Base-by-base conservation (phyloP, 2,797 vertebrate species). In the Cichlasoma orientale region DNA sequence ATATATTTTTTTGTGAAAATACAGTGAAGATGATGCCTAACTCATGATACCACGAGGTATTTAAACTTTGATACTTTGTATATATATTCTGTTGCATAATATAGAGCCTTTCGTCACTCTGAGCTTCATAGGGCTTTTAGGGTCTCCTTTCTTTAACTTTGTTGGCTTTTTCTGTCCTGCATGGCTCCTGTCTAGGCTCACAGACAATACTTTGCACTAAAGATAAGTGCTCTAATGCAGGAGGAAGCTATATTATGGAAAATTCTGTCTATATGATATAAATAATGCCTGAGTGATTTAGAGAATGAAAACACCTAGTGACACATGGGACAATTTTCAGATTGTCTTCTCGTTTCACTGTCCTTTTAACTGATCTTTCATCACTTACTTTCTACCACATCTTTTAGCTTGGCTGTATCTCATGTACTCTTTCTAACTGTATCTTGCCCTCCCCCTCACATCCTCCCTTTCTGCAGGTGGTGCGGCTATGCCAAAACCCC, bases 401-500 rank as follows among this genome's bases (percentile, higher is more conserved):
- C 61, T 66, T 66, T 66, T 66, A 44, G 23, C 38, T 47, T 47
- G 61, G 36, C 27, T 47, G 44, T 27, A 68, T 68, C 41, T 68
- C 19, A 19, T 68, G 41, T 19, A 50, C 41, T 13, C 63, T 68
- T 50, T 50, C 41, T 83, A 80, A 79, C 86, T 53, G 70, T 84
- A 82, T 75, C 84, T 66, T 36, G 5, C 82, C 82, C 29, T 75
- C 73, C 82, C 74, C 69, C 41, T 63, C 72, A 74, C 82, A 84
- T 87, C 85, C 72, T 80, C 71, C 4, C 70, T 41, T 61, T 77
- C 83, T 92, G 2, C 92, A 99, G 98, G 98, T 99, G 95, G 98
- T 99, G 12, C 96, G 98, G 27, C 93, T 99, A 81, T 99, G 98
- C 89, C 98, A 99, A 95, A 99, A 98, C 91, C 97, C 98, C 79